Conservation (phyloP, 2,888 invertebrate genomes). For the Tenodera sinensis region DNA sequence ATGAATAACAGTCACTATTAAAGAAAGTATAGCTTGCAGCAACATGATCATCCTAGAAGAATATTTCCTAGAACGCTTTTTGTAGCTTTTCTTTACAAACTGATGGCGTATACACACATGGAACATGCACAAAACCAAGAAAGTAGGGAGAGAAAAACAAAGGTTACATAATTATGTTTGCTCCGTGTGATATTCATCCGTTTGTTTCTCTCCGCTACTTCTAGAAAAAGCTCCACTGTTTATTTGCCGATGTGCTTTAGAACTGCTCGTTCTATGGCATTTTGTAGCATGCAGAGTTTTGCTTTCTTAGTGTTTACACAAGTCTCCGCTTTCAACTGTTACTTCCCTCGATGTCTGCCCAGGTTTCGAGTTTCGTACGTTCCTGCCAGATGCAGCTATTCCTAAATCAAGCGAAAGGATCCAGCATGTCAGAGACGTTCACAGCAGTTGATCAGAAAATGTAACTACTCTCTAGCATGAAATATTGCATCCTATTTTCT, state of each 20-base stretch:
- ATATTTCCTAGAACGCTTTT: no score
- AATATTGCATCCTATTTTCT: no score
- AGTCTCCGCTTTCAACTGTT: background rate
- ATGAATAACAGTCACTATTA: no score
- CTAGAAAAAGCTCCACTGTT: background rate
- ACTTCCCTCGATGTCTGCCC: background rate
- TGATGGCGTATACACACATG: no score
- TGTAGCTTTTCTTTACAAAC: no score
- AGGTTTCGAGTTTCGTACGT: background rate
- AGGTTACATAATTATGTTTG: background rate
- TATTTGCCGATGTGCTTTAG: background rate
- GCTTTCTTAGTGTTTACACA: background rate
- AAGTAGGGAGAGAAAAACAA: background rate
- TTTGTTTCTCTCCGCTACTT: background rate
- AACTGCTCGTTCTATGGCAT: background rate
- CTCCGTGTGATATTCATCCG: background rate
- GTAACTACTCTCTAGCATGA: no score
- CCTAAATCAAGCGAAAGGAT: no score
- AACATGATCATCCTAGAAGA: no score
- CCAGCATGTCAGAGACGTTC: no score
- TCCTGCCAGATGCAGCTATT: background rate
- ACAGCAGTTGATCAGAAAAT: no score
- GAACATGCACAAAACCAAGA: background rate
- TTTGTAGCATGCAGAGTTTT: background rate
- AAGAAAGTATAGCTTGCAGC: no score